These are phyloP conservation scores for Sarcophaga peregrina DNA, from an alignment of 1,140 invertebrate species.

Conservation along the genomic window DNA sequence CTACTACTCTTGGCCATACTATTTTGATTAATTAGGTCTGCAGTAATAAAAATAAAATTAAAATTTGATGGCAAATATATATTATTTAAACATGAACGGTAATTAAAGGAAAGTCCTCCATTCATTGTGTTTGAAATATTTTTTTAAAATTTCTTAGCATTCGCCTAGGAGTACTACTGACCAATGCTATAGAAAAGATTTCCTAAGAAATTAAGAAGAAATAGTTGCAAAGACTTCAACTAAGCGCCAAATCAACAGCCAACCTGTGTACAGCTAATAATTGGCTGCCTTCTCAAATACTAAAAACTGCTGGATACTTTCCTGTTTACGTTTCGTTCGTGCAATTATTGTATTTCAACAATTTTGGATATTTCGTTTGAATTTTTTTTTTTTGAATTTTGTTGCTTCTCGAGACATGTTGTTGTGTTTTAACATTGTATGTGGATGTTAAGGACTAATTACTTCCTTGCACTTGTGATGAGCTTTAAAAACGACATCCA, in stretches of 20 bases:
- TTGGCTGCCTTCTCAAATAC: conserved; percentile 4
- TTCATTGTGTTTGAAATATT: background rate
- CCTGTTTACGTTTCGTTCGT: conserved; percentile 29
- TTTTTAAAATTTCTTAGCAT: background rate
- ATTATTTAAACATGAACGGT: conserved; percentile 34
- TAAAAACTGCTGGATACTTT: conserved; percentile 26
- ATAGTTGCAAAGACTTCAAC: background rate
- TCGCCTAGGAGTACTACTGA: background rate
- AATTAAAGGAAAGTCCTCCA: conserved; percentile 11
- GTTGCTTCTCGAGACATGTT: background rate
- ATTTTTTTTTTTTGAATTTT: too few relatives aligned
- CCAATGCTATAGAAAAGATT: too few relatives aligned
- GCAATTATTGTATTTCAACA: background rate
- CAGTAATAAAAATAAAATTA: conserved; percentile 22
- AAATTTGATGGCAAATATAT: conserved; percentile 17
- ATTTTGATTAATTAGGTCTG: conserved; percentile 41
- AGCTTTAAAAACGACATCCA: conserved; percentile 23
- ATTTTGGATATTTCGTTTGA: background rate
- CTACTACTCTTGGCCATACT: background rate
- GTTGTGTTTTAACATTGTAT: background rate
- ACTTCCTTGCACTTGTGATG: conserved; percentile 43
- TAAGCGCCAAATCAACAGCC: background rate
- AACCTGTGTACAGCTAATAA: background rate
- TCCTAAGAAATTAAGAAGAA: too few relatives aligned
- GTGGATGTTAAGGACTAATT: conserved; percentile 29